Evolutionary conservation across 2,113 vertebrate genomes (phyloP).

Genomic region (Pseudolaguvia tuberculata): DNA sequence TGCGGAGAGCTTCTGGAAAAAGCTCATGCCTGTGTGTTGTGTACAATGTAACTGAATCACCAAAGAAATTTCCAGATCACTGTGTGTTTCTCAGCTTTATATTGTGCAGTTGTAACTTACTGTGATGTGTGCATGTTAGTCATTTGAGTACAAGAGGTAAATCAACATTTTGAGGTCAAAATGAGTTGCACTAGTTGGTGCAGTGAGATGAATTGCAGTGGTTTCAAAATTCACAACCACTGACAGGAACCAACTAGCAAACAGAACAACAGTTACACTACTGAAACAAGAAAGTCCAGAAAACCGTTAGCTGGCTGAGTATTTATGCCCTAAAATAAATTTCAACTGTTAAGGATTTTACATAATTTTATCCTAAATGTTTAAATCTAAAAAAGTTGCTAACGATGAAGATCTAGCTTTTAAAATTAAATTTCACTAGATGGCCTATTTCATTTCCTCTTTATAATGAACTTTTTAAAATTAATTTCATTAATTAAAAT

Average conservation of each 20-base stretch:
- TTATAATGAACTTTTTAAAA: too few species aligned
- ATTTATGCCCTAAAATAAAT: not conserved
- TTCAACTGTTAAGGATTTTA: too few species aligned
- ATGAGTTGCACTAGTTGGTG: slow-evolving; percentile 24
- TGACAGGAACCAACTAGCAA: slow-evolving; percentile 37
- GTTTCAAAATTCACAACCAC: slow-evolving; percentile 46
- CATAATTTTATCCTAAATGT: too few species aligned
- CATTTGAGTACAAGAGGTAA: slow-evolving; percentile 28
- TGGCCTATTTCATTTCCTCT: too few species aligned
- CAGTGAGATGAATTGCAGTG: slow-evolving; percentile 31
- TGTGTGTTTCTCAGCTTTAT: not conserved
- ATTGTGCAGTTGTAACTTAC: slow-evolving; percentile 27
- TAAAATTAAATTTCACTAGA: too few species aligned
- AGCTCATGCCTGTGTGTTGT: slow-evolving; percentile 24
- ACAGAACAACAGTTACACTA: slow-evolving; percentile 7
- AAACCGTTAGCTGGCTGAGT: not conserved
- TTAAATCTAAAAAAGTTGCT: too few species aligned
- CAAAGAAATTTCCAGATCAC: slow-evolving; percentile 1
- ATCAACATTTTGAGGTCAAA: slow-evolving; percentile 40
- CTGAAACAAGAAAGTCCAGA: slow-evolving; percentile 2
- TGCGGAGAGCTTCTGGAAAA: slow-evolving; percentile 43
- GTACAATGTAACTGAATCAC: slow-evolving; percentile 21
- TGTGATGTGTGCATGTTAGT: slow-evolving; percentile 31
- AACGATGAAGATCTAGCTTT: too few species aligned
- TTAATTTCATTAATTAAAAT: too few species aligned